phyloP scores from a whole-genome alignment of 1,140 invertebrate genomes.

The Drosophila chauvacae region DNA sequence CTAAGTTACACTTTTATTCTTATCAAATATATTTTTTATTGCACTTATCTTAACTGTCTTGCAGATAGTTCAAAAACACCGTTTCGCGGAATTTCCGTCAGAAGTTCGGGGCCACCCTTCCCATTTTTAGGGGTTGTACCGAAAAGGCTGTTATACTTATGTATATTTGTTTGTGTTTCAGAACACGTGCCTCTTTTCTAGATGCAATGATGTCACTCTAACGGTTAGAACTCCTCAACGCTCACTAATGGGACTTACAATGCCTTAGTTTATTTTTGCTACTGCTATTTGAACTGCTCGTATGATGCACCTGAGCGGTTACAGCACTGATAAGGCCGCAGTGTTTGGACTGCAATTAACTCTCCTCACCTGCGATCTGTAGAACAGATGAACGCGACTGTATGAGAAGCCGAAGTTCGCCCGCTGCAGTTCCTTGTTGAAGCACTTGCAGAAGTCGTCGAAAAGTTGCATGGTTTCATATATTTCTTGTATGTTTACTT shows the following conservation, averaged over 20 bases:
- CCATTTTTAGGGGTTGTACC: not conserved
- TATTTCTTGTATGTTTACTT: slow-evolving; percentile 30
- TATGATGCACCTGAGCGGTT: slow-evolving; percentile 25
- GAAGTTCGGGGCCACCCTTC: not conserved
- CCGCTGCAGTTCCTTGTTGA: slow-evolving; percentile 70
- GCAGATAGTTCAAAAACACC: not conserved
- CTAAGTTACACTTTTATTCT: not conserved
- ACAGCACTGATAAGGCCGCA: slow-evolving; percentile 25
- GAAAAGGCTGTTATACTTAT: not conserved
- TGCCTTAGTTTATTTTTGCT: slow-evolving; percentile 21
- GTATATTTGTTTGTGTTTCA: not conserved
- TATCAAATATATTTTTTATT: slow-evolving; percentile 8
- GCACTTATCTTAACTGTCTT: slow-evolving; percentile 12
- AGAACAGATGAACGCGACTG: slow-evolving; percentile 74
- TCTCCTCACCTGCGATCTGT: slow-evolving; percentile 74
- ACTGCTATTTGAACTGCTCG: slow-evolving; percentile 14
- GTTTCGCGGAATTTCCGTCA: not conserved
- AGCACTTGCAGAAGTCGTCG: slow-evolving; percentile 63
- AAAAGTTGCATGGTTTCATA: slow-evolving; percentile 64
- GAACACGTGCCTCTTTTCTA: slow-evolving; percentile 18
- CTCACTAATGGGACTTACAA: slow-evolving; percentile 10
- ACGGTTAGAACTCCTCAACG: slow-evolving; percentile 6
- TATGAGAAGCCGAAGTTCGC: slow-evolving; percentile 73
- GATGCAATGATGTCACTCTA: slow-evolving; percentile 27
- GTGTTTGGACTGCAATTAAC: slow-evolving; percentile 5